Evolutionary conservation across 2,888 invertebrate species (phyloP).

Genomic region (Drosophila percnosoma): DNA sequence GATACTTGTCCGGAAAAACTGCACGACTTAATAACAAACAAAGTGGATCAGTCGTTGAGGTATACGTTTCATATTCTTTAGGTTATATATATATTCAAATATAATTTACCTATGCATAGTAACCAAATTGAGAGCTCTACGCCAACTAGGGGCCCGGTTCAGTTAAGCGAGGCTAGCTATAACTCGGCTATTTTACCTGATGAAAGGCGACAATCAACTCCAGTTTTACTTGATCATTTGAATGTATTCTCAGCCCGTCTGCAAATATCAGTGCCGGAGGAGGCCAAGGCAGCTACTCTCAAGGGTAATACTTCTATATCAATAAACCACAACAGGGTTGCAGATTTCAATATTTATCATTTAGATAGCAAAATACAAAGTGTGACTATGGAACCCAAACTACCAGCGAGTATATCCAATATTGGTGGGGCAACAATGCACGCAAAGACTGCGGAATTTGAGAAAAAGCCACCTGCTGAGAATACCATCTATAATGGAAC

Average conservation of each 20-base stretch:
- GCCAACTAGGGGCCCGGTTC: not conserved
- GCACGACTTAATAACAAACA: constrained; percentile 86
- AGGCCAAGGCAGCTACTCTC: constrained; percentile 85
- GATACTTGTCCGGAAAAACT: constrained; percentile 93
- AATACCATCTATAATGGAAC: constrained; percentile 11
- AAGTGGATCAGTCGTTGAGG: constrained; percentile 35
- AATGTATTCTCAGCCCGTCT: constrained; percentile 91
- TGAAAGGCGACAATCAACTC: constrained; percentile 87
- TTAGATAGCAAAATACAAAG: constrained; percentile 17
- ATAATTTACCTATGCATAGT: not conserved
- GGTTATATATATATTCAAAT: not conserved
- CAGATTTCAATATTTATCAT: not conserved
- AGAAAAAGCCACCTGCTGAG: constrained; percentile 80
- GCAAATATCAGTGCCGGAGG: constrained; percentile 88
- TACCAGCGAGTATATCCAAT: constrained; percentile 87
- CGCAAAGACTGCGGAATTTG: constrained; percentile 89
- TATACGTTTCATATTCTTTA: constrained; percentile 9
- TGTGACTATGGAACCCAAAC: constrained; percentile 82
- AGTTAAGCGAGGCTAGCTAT: not conserved
- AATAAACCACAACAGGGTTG: not conserved
- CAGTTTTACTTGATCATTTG: constrained; percentile 85
- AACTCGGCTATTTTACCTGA: constrained; percentile 24
- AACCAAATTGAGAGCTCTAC: constrained; percentile 4
- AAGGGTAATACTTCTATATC: constrained; percentile 16
- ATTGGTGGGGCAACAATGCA: constrained; percentile 88